These are phyloP conservation scores for Neolamprologus fasciatus DNA, from an alignment of 2,113 vertebrate species.

Conservation along the genomic window DNA sequence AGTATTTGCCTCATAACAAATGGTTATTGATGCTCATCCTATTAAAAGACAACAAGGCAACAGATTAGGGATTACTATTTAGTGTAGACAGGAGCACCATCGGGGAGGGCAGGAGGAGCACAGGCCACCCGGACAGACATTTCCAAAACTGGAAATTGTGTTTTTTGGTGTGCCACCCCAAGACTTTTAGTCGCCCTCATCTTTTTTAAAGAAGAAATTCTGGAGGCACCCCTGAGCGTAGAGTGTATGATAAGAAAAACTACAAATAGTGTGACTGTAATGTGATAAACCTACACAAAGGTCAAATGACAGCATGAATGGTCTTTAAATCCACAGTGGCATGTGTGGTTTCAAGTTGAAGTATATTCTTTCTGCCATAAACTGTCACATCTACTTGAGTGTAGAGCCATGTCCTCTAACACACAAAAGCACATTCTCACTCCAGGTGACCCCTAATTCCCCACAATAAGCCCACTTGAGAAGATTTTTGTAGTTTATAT, in stretches of 20 bases:
- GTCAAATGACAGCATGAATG: slow-evolving; percentile 40
- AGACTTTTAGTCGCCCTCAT: neutral
- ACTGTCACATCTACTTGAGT: slow-evolving; percentile 41
- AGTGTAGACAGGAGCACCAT: neutral
- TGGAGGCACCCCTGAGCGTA: neutral
- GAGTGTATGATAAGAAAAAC: neutral
- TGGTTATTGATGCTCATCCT: neutral
- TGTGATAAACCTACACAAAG: slow-evolving; percentile 32
- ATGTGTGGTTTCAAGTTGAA: slow-evolving; percentile 28
- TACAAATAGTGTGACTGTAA: neutral
- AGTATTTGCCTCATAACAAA: neutral
- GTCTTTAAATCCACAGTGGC: slow-evolving; percentile 9
- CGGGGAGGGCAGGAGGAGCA: neutral
- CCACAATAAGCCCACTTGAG: neutral
- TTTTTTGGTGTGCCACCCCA: neutral
- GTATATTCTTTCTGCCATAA: slow-evolving; percentile 35
- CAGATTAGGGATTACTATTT: neutral
- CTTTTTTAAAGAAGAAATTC: neutral
- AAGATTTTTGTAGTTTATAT: neutral
- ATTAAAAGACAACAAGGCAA: neutral
- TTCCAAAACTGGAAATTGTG: neutral
- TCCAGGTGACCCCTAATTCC: neutral
- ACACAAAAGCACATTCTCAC: neutral
- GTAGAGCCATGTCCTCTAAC: slow-evolving; percentile 1
- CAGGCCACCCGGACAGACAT: neutral